Conservation (phyloP, 2,888 invertebrate species). For the Idaea straminata region DNA sequence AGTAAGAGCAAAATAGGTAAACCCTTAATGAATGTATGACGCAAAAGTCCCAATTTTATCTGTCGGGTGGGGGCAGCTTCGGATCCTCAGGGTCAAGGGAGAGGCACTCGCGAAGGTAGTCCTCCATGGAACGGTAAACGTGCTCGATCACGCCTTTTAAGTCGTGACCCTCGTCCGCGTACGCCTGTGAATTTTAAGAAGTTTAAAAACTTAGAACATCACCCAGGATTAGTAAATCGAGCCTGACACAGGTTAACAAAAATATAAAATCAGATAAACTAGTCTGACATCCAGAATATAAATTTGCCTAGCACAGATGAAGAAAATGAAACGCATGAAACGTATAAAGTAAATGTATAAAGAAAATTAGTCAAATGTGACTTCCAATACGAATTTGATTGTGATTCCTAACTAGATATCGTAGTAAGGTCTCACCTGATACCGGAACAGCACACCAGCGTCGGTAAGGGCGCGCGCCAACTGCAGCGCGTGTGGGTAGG, state of each 20-base stretch:
- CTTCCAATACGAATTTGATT: neutral
- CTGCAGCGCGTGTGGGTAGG: slow-evolving; percentile 95
- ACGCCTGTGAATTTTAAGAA: slow-evolving; percentile 82
- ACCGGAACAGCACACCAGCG: slow-evolving; percentile 93
- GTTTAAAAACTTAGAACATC: too few species aligned
- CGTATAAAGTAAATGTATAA: too few species aligned
- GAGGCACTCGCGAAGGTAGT: slow-evolving; percentile 94
- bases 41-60: slow-evolving; percentile 50
- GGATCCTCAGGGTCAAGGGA: slow-evolving; percentile 90
- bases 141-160: slow-evolving; percentile 92
- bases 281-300: too few species aligned
- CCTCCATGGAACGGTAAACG: slow-evolving; percentile 95
- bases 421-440: slow-evolving; percentile 84
- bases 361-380: neutral
- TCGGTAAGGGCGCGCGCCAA: slow-evolving; percentile 93
- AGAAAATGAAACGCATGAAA: too few species aligned
- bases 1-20: slow-evolving; percentile 1
- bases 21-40: slow-evolving; percentile 28
- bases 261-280: too few species aligned
- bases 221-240: too few species aligned
- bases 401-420: neutral
- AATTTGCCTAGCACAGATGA: too few species aligned
- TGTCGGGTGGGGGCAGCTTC: slow-evolving; percentile 81
- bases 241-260: too few species aligned
- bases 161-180: slow-evolving; percentile 95